Percentiles rank a stretch among this genome's conserved stretches.
Evolutionary conservation across 2,797 vertebrate genomes (phyloP).

Genomic region (Crocodylus rhombifer): DNA sequence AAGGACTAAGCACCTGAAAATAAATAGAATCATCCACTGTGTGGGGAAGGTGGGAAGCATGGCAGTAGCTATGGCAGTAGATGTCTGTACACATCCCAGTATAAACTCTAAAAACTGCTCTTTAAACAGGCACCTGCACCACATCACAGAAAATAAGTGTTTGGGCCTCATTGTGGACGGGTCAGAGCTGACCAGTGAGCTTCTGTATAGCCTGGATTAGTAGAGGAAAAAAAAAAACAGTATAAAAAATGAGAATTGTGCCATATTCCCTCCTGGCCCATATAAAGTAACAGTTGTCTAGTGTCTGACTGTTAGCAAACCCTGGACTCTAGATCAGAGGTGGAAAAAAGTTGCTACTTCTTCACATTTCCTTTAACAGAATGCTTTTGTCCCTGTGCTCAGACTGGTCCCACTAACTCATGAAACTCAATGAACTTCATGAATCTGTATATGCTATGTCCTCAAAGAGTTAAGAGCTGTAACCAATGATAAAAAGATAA

Average conservation of each 20-base stretch:
- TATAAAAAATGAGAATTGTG: background rate
- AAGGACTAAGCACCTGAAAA: background rate
- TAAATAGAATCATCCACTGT: background rate
- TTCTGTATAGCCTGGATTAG: background rate
- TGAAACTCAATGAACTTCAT: background rate
- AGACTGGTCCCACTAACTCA: background rate
- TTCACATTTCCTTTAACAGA: background rate
- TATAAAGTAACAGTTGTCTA: background rate
- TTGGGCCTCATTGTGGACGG: background rate
- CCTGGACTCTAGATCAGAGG: background rate
- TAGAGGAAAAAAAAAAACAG: background rate
- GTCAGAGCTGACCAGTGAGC: background rate
- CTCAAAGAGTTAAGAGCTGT: background rate
- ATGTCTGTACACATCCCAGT: background rate
- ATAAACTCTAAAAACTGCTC: background rate
- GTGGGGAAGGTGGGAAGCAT: background rate
- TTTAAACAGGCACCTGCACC: background rate
- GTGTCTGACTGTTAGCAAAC: background rate
- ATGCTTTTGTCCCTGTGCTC: fast-evolving
- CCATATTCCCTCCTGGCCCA: background rate
- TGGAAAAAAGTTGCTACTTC: background rate
- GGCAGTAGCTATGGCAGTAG: background rate
- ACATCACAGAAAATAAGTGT: fast-evolving
- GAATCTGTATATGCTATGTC: background rate
- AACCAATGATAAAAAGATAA: background rate